Evolutionary conservation across 2,888 invertebrate genomes (phyloP).

Genomic region (Sturmia bella): DNA sequence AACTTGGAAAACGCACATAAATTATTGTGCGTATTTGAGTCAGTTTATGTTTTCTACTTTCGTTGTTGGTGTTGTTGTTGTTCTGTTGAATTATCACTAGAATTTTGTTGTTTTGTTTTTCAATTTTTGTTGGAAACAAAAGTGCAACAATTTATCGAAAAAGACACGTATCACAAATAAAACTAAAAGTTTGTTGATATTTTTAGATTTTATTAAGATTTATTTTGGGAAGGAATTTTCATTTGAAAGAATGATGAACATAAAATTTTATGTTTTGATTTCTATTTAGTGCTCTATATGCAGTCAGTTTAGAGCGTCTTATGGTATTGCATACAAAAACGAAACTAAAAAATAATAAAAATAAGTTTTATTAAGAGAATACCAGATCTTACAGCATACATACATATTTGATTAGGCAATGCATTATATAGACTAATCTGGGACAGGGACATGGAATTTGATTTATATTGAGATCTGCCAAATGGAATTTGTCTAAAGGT

Average conservation of each 20-base stretch:
- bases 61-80: not conserved
- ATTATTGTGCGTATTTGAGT: not conserved
- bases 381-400: no score
- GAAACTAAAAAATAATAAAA: no score
- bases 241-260: not conserved
- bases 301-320: no score
- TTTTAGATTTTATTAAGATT: not conserved
- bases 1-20: slow-evolving; percentile 34
- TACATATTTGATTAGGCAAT: no score
- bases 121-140: slow-evolving; percentile 7
- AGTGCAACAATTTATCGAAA: slow-evolving; percentile 40
- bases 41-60: not conserved
- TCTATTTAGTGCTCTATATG: no score
- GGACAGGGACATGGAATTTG: no score
- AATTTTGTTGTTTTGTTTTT: slow-evolving; percentile 11
- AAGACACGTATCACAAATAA: slow-evolving; percentile 28
- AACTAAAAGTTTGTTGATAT: slow-evolving; percentile 12
- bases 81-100: slow-evolving; percentile 17
- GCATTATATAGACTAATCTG: no score
- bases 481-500: no score
- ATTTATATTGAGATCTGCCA: no score
- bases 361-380: no score
- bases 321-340: no score
- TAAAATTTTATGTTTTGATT: not conserved
- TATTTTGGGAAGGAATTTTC: not conserved